Evolutionary conservation across 53 echinoderm and acorn worm species (phyloP).

Genomic region (Hippasteria phrygiana): DNA sequence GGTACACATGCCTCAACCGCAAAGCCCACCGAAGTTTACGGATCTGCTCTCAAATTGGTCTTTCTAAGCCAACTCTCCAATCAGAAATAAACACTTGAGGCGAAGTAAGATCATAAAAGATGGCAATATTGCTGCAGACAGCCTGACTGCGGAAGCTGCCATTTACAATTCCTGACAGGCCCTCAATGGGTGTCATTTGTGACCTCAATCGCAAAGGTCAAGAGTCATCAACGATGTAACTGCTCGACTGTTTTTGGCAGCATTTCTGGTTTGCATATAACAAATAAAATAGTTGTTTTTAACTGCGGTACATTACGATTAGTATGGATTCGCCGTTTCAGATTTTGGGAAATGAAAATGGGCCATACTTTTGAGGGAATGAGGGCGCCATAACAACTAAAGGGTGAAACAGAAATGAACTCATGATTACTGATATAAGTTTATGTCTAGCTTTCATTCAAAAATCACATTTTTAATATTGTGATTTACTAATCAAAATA

Average conservation of each 20-base stretch:
- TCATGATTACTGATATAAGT: too few species aligned
- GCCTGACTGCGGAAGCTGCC: slow-evolving; percentile 26
- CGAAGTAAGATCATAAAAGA: slow-evolving; percentile 19
- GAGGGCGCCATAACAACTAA: too few species aligned
- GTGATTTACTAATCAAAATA: too few species aligned
- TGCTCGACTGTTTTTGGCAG: not conserved
- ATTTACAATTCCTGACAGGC: slow-evolving; percentile 51
- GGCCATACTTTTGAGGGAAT: too few species aligned
- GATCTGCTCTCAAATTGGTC: slow-evolving; percentile 11
- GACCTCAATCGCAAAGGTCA: slow-evolving; percentile 45
- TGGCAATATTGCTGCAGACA: slow-evolving; percentile 36
- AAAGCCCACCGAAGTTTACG: slow-evolving; percentile 24
- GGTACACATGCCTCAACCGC: slow-evolving; percentile 12
- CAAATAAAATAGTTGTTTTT: slow-evolving; percentile 13
- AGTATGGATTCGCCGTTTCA: too few species aligned
- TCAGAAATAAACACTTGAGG: slow-evolving; percentile 27
- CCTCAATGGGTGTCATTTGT: slow-evolving; percentile 35
- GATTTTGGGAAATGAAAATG: too few species aligned
- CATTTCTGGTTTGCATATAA: slow-evolving; percentile 33
- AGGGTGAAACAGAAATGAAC: too few species aligned
- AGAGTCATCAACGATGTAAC: slow-evolving; percentile 36
- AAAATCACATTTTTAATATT: too few species aligned
- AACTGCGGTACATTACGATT: too few species aligned
- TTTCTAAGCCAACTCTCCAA: not conserved
- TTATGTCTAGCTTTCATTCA: too few species aligned